Evolutionary conservation across 2,888 invertebrate species (phyloP).

Genomic region (Drosophila tripunctata): DNA sequence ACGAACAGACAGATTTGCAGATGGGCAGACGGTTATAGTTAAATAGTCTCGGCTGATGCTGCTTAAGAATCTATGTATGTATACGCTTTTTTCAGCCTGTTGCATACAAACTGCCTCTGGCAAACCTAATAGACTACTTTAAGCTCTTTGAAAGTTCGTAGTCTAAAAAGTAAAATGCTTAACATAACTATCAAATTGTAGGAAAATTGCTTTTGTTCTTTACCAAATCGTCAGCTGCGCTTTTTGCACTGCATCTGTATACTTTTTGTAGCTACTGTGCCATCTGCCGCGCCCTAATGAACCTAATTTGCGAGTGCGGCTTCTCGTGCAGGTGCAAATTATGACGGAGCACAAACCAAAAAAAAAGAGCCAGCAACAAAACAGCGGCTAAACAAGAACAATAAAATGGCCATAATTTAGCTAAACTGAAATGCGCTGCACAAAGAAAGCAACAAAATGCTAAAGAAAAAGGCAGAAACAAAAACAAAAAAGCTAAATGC

Average conservation of each 20-base stretch:
- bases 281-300: slow-evolving; percentile 53
- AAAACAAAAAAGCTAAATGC: slow-evolving; percentile 7
- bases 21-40: too few species aligned
- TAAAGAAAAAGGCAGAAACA: not conserved
- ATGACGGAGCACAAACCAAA: slow-evolving; percentile 41
- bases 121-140: too few species aligned
- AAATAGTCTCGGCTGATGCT: too few species aligned
- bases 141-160: too few species aligned
- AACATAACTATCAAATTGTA: not conserved
- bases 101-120: too few species aligned
- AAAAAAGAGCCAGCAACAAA: slow-evolving; percentile 1
- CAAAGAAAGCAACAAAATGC: slow-evolving; percentile 11
- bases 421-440: slow-evolving; percentile 13
- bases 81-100: too few species aligned
- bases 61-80: too few species aligned
- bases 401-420: slow-evolving; percentile 19
- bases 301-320: slow-evolving; percentile 62
- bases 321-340: slow-evolving; percentile 65
- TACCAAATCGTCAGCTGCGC: too few species aligned
- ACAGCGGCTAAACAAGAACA: slow-evolving; percentile 21
- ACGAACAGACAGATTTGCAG: too few species aligned
- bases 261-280: slow-evolving; percentile 37
- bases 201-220: too few species aligned
- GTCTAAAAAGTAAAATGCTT: too few species aligned
- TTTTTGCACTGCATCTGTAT: not conserved